Conservation (phyloP, 2,888 invertebrate species). For the Orthosia cruda region DNA sequence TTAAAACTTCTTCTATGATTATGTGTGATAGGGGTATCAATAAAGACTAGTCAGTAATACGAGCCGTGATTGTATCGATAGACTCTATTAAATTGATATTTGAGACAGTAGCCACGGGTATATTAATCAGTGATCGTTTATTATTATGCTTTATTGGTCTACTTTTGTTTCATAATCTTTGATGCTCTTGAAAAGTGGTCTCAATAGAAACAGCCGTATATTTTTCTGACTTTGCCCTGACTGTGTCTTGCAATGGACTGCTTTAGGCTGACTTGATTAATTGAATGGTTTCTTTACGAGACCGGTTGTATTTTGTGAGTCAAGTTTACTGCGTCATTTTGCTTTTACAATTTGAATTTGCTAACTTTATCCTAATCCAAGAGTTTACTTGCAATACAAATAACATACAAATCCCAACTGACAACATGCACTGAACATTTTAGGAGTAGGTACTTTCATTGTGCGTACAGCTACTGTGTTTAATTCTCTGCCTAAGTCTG, state of each 20-base stretch:
- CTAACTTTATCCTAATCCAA: not conserved
- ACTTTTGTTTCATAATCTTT: conserved; percentile 14
- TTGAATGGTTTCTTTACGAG: not conserved
- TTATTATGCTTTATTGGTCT: conserved; percentile 16
- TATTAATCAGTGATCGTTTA: conserved; percentile 20
- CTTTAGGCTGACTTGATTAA: not conserved
- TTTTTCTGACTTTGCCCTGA: not conserved
- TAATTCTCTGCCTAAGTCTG: no score
- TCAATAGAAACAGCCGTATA: not conserved
- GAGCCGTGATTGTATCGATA: conserved; percentile 39
- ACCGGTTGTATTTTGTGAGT: not conserved
- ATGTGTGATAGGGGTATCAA: conserved; percentile 26
- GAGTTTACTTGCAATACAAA: not conserved
- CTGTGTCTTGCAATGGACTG: not conserved
- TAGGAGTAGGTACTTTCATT: no score
- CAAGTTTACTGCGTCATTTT: not conserved
- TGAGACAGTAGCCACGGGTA: conserved; percentile 17
- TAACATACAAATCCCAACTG: conserved; percentile 1
- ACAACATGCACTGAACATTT: not conserved
- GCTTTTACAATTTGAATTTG: not conserved
- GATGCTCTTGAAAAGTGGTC: conserved; percentile 1
- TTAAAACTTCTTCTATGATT: not conserved
- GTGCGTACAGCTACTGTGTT: no score
- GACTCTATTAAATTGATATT: conserved; percentile 50
- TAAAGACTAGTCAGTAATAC: conserved; percentile 19